A percentile compares a stretch with the other conserved stretches of the same genome.
phyloP scores from a whole-genome alignment of 2,888 invertebrate species.

The Anoplius nigerrimus region DNA sequence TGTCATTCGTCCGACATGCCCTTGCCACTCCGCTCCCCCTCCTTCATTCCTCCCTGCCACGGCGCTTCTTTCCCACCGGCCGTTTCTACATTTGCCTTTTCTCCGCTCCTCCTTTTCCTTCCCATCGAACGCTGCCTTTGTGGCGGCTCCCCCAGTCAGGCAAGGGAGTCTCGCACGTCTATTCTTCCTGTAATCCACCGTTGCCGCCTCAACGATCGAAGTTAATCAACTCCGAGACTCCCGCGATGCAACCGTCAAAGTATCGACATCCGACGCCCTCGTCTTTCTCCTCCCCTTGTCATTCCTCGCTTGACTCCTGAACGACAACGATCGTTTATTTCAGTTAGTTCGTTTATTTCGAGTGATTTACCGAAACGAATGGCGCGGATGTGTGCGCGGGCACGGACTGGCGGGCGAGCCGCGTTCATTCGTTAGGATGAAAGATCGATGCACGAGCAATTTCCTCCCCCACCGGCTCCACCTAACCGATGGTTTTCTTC shows the following conservation, averaged over 20 bases:
- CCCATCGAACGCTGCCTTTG: background rate
- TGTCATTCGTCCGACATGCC: slow-evolving; percentile 13
- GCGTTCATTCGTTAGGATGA: too few relatives aligned
- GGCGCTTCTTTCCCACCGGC: background rate
- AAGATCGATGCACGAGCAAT: too few relatives aligned
- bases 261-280: slow-evolving; percentile 11
- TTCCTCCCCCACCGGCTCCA: too few relatives aligned
- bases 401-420: too few relatives aligned
- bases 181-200: slow-evolving; percentile 5
- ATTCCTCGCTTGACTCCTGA: background rate
- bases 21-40: background rate
- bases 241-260: slow-evolving; percentile 27
- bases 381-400: background rate
- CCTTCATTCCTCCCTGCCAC: background rate
- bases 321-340: slow-evolving; percentile 18
- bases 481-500: too few relatives aligned
- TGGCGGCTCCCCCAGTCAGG: slow-evolving; percentile 9
- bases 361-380: background rate
- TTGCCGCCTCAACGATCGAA: slow-evolving; percentile 25
- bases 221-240: slow-evolving; percentile 37
- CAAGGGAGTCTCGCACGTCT: background rate
- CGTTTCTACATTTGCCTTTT: too few relatives aligned
- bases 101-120: too few relatives aligned
- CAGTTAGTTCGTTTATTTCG: background rate
- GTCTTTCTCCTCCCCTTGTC: background rate